A percentile compares a stretch with the other conserved stretches of the same genome.
phyloP scores from a whole-genome alignment of 2,888 invertebrate genomes.

The Eupithecia subumbrata region DNA sequence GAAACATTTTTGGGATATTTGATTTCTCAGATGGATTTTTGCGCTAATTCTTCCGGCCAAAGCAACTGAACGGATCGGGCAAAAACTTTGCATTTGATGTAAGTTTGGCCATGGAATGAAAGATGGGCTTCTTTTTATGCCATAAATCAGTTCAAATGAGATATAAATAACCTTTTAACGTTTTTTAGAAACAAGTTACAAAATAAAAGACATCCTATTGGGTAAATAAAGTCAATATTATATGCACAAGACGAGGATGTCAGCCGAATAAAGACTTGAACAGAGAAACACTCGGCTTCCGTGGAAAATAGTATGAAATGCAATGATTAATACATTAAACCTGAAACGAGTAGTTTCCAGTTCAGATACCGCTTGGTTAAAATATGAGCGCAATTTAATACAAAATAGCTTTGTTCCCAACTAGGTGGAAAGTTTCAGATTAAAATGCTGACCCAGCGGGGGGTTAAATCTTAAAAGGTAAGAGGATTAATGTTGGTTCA shows the following conservation, averaged over 20 bases:
- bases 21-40: too few species aligned
- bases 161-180: too few species aligned
- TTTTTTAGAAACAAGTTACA: background rate
- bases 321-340: background rate
- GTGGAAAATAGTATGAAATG: background rate
- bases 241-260: background rate
- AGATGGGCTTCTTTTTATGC: too few species aligned
- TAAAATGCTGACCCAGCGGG: conserved; percentile 28
- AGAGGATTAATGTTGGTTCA: background rate
- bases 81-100: too few species aligned
- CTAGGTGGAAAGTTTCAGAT: conserved; percentile 27
- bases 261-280: background rate
- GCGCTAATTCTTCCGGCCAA: too few species aligned
- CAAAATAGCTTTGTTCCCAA: conserved; percentile 19
- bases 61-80: too few species aligned
- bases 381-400: conserved; percentile 10
- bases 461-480: conserved; percentile 40
- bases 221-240: background rate
- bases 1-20: too few species aligned
- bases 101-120: too few species aligned
- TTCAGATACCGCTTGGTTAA: background rate
- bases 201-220: background rate
- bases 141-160: too few species aligned
- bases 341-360: background rate
- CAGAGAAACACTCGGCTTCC: background rate